Conservation (phyloP, 1,140 invertebrate genomes). For the Drosophila erecta region DNA sequence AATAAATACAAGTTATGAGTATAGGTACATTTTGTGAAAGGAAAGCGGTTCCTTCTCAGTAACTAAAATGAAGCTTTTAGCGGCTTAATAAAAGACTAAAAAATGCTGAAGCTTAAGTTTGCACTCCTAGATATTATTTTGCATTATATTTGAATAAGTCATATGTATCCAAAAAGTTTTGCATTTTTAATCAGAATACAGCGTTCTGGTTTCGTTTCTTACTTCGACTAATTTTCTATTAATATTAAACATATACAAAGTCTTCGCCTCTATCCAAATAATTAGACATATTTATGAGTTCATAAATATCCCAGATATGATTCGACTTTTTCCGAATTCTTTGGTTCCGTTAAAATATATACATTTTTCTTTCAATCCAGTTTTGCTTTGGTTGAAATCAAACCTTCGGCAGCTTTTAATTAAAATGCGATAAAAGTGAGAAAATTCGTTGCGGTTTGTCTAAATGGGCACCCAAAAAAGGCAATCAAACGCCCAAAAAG, state of each 20-base stretch:
- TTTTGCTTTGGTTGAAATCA: conserved; percentile 30
- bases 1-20: background rate
- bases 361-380: conserved; percentile 33
- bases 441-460: conserved; percentile 74
- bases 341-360: conserved; percentile 8
- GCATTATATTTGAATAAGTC: too few species aligned
- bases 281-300: conserved; percentile 79
- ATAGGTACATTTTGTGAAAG: background rate
- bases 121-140: too few species aligned
- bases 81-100: too few species aligned
- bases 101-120: too few species aligned
- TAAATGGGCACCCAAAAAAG: conserved; percentile 45
- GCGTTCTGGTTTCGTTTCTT: conserved; percentile 15
- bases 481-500: conserved; percentile 40
- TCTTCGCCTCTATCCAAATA: conserved; percentile 66
- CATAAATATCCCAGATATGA: conserved; percentile 75
- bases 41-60: background rate
- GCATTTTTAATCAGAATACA: too few species aligned
- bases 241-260: conserved; percentile 39
- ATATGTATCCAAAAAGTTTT: too few species aligned
- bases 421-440: conserved; percentile 64
- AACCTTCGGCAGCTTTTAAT: conserved; percentile 73
- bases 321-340: conserved; percentile 22
- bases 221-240: conserved; percentile 27
- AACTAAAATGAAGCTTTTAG: too few species aligned